These are phyloP conservation scores for Eupithecia subfuscata DNA, from an alignment of 2,888 invertebrate species.

Conservation along the genomic window DNA sequence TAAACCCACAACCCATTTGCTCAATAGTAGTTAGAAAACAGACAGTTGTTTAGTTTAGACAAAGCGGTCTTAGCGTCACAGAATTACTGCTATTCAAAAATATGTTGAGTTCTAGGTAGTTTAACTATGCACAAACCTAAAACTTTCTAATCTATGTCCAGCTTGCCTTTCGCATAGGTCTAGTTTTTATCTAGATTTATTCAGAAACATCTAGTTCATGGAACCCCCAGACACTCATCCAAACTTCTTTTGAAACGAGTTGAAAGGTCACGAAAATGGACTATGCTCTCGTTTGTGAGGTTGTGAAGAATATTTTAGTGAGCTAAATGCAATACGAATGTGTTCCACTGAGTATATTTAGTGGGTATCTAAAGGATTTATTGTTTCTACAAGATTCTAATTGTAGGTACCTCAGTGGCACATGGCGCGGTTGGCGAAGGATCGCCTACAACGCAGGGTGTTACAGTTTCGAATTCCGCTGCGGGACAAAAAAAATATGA, in stretches of 20 bases:
- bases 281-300: neutral
- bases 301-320: conserved; percentile 11
- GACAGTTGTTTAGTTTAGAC: no score
- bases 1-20: no score
- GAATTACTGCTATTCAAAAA: no score
- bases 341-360: neutral
- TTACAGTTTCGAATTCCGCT: neutral
- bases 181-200: neutral
- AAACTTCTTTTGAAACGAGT: conserved; percentile 12
- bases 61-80: no score
- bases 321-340: neutral
- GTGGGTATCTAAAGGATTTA: neutral
- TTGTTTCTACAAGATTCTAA: neutral
- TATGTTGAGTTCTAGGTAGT: no score
- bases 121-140: no score
- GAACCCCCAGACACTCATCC: neutral
- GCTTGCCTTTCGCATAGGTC: neutral
- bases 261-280: conserved; percentile 11
- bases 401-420: no score
- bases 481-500: neutral
- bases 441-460: neutral
- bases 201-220: neutral
- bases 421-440: neutral
- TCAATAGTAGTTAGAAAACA: no score
- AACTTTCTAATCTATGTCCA: neutral